Percentiles rank a stretch among this genome's conserved stretches.
These are phyloP conservation scores for Mergus octosetaceus DNA, from an alignment of 2,797 vertebrate species.

Conservation along the genomic window DNA sequence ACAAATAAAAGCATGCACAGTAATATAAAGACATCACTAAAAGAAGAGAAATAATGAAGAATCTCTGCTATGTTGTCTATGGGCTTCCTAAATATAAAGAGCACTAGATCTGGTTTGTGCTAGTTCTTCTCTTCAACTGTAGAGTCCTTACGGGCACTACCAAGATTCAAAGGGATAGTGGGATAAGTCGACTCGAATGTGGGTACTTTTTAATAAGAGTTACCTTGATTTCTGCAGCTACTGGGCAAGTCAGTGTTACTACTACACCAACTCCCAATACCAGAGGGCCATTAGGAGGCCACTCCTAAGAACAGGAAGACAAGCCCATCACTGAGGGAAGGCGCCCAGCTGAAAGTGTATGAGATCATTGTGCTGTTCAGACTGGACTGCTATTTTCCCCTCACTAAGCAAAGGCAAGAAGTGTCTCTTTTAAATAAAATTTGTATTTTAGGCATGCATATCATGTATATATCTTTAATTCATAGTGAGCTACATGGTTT, in stretches of 20 bases:
- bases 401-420: neutral
- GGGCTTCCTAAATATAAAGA: neutral
- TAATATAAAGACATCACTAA: neutral
- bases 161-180: neutral
- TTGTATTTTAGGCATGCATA: neutral
- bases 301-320: neutral
- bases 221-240: neutral
- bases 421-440: neutral
- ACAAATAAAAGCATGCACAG: neutral
- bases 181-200: too few species aligned
- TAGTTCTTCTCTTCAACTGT: neutral
- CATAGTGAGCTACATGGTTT: neutral
- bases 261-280: neutral
- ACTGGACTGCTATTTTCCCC: neutral
- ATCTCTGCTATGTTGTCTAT: neutral
- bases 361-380: neutral
- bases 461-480: neutral
- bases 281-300: neutral
- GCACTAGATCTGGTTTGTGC: neutral
- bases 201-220: neutral
- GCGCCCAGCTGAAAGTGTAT: neutral
- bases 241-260: neutral
- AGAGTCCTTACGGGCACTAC: fast-evolving
- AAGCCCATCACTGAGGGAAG: neutral
- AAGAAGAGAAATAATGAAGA: neutral